Evolutionary conservation across 2,113 vertebrate species (phyloP).

Genomic region (Podocnemis expansa): DNA sequence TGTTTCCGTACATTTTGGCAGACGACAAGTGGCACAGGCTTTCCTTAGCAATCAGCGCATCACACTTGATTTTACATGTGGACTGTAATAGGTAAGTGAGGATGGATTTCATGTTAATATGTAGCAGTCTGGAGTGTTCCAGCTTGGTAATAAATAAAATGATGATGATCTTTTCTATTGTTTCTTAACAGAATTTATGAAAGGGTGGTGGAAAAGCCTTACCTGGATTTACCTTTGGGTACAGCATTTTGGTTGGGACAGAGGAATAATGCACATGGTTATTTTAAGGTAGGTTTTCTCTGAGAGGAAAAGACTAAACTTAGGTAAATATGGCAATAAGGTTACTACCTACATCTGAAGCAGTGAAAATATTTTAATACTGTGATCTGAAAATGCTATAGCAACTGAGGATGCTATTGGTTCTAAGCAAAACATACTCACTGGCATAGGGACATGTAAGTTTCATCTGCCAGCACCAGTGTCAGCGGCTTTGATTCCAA

Average conservation of each 20-base stretch:
- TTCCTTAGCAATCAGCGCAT: slow-evolving; percentile 93
- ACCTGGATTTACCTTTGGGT: slow-evolving; percentile 90
- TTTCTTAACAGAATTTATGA: slow-evolving; percentile 91
- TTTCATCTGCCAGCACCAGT: neutral
- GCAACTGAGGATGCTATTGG: neutral
- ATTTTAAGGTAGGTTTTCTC: slow-evolving; percentile 89
- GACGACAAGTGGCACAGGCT: slow-evolving; percentile 97
- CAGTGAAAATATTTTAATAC: neutral
- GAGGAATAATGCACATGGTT: slow-evolving; percentile 93
- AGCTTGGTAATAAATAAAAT: neutral
- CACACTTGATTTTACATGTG: slow-evolving; percentile 91
- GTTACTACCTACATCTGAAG: neutral
- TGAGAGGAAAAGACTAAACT: neutral
- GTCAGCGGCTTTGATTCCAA: neutral
- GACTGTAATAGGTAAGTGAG: slow-evolving; percentile 95
- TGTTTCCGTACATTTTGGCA: slow-evolving; percentile 95
- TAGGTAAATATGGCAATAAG: neutral
- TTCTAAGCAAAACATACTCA: neutral
- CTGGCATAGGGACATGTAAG: neutral
- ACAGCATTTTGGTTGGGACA: slow-evolving; percentile 95
- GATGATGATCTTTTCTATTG: neutral
- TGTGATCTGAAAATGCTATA: neutral
- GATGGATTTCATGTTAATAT: neutral
- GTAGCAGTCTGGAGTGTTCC: neutral
- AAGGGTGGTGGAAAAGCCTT: slow-evolving; percentile 91